A percentile compares a stretch with the other conserved stretches of the same genome.
These are phyloP conservation scores for Dexiosoma caninum DNA, from an alignment of 2,888 invertebrate genomes.

Conservation along the genomic window DNA sequence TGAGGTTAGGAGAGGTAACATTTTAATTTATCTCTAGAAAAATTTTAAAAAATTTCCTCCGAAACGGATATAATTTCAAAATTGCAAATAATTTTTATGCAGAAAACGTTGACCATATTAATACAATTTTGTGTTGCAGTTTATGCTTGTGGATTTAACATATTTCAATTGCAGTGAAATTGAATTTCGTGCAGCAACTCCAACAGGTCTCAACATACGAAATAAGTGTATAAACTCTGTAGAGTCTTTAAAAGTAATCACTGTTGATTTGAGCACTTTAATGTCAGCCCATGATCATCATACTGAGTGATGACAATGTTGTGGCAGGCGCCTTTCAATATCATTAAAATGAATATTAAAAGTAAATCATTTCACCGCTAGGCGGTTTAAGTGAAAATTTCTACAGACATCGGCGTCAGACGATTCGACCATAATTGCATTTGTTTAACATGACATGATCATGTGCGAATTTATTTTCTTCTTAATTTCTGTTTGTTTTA, in stretches of 20 bases:
- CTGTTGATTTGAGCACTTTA: not conserved
- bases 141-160: conserved; percentile 43
- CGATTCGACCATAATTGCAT: conserved; percentile 64
- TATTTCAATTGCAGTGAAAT: conserved; percentile 17
- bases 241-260: not conserved
- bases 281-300: not conserved
- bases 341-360: conserved; percentile 54
- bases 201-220: not conserved
- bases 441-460: conserved; percentile 63
- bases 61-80: conserved; percentile 28
- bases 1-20: too few species aligned
- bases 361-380: conserved; percentile 58
- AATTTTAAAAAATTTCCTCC: not conserved
- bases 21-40: too few species aligned
- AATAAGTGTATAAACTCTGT: conserved; percentile 5
- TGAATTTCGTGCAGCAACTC: conserved; percentile 27
- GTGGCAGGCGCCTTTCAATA: conserved; percentile 53
- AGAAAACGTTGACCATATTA: conserved; percentile 44
- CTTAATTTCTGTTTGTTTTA: conserved; percentile 2
- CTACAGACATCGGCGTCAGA: conserved; percentile 55
- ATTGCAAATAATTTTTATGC: not conserved
- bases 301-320: conserved; percentile 8
- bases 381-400: conserved; percentile 32
- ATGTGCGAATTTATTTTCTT: conserved; percentile 65
- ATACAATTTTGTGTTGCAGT: conserved; percentile 33